Conservation (phyloP, 2,113 vertebrate species). For the Ptyas mucosa region DNA sequence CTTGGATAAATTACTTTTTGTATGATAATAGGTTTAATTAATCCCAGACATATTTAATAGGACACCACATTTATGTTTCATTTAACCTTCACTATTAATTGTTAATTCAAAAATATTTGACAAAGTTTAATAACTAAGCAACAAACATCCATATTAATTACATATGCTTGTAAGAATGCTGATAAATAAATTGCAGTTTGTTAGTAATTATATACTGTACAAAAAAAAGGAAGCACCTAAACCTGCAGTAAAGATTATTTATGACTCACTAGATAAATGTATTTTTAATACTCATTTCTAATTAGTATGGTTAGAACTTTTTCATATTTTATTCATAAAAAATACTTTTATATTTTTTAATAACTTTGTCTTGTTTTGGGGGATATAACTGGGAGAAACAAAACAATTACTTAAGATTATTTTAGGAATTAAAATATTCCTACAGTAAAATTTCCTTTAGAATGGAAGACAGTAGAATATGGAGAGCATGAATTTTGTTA, state of each 20-base stretch:
- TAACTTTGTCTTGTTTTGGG: not conserved
- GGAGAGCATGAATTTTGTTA: not conserved
- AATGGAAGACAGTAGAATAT: not conserved
- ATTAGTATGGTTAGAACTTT: not conserved
- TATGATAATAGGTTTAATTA: slow-evolving; percentile 15
- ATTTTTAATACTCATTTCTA: slow-evolving; percentile 8
- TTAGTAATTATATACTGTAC: slow-evolving; percentile 7
- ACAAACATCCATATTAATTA: slow-evolving; percentile 8
- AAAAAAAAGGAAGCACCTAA: slow-evolving; percentile 3
- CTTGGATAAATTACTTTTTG: not conserved
- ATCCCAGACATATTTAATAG: not conserved
- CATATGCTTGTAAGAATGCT: slow-evolving; percentile 2
- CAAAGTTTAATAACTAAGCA: slow-evolving; percentile 16
- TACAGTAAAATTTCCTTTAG: not conserved
- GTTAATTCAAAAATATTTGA: slow-evolving; percentile 12
- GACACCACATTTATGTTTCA: not conserved
- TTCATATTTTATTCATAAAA: not conserved
- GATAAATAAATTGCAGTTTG: slow-evolving; percentile 7
- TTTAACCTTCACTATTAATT: slow-evolving; percentile 3
- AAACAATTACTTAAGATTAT: not conserved
- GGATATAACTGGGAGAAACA: not conserved
- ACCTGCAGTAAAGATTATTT: slow-evolving; percentile 12
- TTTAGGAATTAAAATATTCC: not conserved
- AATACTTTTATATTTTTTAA: not conserved
- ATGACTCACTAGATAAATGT: not conserved